A percentile compares a stretch with the other conserved stretches of the same genome.
phyloP scores from a whole-genome alignment of 2,888 invertebrate species.

The Ernsta delagoae region DNA sequence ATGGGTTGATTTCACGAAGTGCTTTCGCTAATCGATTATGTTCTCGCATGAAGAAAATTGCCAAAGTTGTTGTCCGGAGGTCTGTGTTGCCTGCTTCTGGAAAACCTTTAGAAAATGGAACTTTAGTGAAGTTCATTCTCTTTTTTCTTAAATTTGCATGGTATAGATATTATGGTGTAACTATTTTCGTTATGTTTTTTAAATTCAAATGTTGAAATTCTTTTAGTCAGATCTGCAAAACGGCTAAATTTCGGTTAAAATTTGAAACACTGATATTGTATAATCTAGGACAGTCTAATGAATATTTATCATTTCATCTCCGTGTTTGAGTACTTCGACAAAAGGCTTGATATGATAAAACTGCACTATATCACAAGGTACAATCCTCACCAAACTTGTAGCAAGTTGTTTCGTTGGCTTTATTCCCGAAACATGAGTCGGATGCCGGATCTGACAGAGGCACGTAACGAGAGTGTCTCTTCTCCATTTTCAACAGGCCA shows the following conservation, averaged over 20 bases:
- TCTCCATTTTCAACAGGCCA: slow-evolving; percentile 61
- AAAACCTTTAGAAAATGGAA: slow-evolving; percentile 35
- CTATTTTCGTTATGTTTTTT: too few relatives aligned
- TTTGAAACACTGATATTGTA: too few relatives aligned
- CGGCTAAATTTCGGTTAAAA: too few relatives aligned
- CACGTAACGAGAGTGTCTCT: slow-evolving; percentile 53
- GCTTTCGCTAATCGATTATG: slow-evolving; percentile 65
- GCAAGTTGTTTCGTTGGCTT: slow-evolving; percentile 55
- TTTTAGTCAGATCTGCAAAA: too few relatives aligned
- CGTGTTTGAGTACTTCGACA: too few relatives aligned
- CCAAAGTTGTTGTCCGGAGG: slow-evolving; percentile 60
- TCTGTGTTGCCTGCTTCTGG: slow-evolving; percentile 62
- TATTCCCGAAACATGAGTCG: slow-evolving; percentile 57
- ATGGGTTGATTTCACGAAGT: slow-evolving; percentile 63
- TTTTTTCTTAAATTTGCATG: too few relatives aligned
- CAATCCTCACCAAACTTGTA: slow-evolving; percentile 64
- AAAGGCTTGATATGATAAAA: too few relatives aligned
- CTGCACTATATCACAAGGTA: background rate
- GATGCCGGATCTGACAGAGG: slow-evolving; percentile 50
- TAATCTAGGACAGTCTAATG: too few relatives aligned
- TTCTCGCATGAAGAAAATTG: slow-evolving; percentile 70
- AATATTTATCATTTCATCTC: too few relatives aligned
- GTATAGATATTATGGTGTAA: too few relatives aligned
- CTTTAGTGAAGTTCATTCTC: background rate
- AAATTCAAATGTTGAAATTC: too few relatives aligned